A percentile compares a stretch with the other conserved stretches of the same genome.
These are phyloP conservation scores for Potorous gilbertii DNA, from an alignment of 2,797 vertebrate genomes.

Conservation along the genomic window DNA sequence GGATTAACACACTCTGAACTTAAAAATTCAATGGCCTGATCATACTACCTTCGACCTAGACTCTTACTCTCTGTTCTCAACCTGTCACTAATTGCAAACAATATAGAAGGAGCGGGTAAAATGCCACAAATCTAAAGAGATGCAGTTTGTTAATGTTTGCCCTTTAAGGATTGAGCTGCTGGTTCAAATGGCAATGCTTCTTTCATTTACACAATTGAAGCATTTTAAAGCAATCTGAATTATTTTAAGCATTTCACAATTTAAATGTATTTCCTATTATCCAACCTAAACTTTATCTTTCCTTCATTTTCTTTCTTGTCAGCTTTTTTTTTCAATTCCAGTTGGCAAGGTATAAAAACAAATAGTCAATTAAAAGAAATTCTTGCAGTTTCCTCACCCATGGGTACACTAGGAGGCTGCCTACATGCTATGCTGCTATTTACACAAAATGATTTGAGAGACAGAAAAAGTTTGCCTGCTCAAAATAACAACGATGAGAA, in stretches of 20 bases:
- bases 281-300: not conserved
- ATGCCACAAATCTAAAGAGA: not conserved
- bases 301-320: not conserved
- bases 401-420: not conserved
- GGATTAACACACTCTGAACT: not conserved
- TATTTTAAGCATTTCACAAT: conserved; percentile 10
- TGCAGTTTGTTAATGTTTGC: not conserved
- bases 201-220: conserved; percentile 1
- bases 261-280: conserved; percentile 14
- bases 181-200: not conserved
- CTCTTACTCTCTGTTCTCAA: not conserved
- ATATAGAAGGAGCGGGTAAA: not conserved
- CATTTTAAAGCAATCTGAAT: not conserved
- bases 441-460: not conserved
- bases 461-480: not conserved
- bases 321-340: conserved; percentile 8
- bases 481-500: not conserved
- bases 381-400: not conserved
- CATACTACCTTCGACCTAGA: not conserved
- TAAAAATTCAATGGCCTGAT: not conserved
- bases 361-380: not conserved
- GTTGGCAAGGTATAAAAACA: conserved; percentile 10
- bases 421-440: not conserved
- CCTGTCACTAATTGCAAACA: not conserved
- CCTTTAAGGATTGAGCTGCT: not conserved